Evolutionary conservation across 2,888 invertebrate species (phyloP).

Genomic region (Theodoxus fluviatilis): DNA sequence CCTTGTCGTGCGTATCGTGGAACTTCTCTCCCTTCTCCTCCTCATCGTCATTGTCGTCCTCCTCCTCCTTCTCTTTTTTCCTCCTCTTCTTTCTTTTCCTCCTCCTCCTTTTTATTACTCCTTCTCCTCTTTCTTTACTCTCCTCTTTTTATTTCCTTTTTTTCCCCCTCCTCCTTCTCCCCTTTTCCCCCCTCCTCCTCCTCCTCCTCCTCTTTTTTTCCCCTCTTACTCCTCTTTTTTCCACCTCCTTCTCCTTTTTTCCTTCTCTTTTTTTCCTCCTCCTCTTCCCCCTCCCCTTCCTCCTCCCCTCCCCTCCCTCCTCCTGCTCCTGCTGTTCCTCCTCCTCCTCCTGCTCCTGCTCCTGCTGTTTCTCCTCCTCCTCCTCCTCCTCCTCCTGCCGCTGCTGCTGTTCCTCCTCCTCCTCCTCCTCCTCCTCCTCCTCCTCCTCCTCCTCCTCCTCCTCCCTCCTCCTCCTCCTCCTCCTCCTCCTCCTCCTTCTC

Average conservation of each 20-base stretch:
- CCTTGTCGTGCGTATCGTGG: too few species aligned
- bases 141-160: background rate
- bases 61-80: background rate
- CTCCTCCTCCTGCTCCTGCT: background rate
- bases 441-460: too few species aligned
- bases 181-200: background rate
- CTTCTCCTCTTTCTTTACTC: background rate
- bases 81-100: background rate
- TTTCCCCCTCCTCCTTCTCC: background rate
- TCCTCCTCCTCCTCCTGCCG: background rate
- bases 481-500: too few species aligned
- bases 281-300: background rate
- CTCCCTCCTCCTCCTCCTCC: too few species aligned
- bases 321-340: background rate
- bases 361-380: background rate
- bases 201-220: background rate
- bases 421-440: too few species aligned
- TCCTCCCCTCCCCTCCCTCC: slow-evolving; percentile 9
- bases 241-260: background rate
- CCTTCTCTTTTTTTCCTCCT: background rate
- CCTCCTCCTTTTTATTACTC: background rate
- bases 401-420: too few species aligned
- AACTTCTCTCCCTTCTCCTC: too few species aligned
- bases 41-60: too few species aligned
- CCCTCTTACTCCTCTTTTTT: background rate